Percentiles rank a stretch among this genome's conserved stretches.
Evolutionary conservation across 2,797 vertebrate species (phyloP).

Genomic region (Vultur gryphus): DNA sequence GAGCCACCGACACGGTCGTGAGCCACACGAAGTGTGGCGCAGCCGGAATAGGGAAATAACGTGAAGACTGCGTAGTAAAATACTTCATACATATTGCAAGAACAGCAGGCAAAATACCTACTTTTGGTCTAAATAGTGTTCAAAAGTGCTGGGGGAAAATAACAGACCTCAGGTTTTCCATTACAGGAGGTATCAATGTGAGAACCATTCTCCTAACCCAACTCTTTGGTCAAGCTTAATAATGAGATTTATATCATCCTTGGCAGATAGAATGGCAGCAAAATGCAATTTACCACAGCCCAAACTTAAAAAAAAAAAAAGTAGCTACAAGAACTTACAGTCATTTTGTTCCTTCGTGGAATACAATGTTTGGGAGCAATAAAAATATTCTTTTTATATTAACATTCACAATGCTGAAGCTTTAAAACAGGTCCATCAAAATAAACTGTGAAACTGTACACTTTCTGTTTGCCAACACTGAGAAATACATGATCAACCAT

Average conservation of each 20-base stretch:
- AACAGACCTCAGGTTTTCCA: neutral
- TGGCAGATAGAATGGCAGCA: neutral
- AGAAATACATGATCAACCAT: neutral
- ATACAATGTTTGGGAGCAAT: neutral
- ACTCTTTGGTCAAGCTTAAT: neutral
- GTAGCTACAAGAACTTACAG: neutral
- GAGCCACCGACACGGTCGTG: rapidly evolving
- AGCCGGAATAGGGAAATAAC: neutral
- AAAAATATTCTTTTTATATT: neutral
- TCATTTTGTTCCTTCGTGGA: neutral
- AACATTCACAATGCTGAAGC: neutral
- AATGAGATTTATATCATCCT: neutral
- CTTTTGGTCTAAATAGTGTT: neutral
- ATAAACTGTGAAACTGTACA: neutral
- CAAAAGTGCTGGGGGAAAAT: neutral
- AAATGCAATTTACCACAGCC: neutral
- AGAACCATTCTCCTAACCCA: neutral
- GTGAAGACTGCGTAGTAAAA: neutral
- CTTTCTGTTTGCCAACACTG: neutral
- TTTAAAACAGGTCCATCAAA: neutral
- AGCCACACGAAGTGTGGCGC: neutral
- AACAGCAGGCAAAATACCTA: neutral
- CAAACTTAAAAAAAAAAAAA: neutral
- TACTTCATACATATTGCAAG: rapidly evolving
- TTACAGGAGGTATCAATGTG: neutral